Evolutionary conservation across 2,113 vertebrate species (phyloP).

Genomic region (Phaethornis superciliosus): DNA sequence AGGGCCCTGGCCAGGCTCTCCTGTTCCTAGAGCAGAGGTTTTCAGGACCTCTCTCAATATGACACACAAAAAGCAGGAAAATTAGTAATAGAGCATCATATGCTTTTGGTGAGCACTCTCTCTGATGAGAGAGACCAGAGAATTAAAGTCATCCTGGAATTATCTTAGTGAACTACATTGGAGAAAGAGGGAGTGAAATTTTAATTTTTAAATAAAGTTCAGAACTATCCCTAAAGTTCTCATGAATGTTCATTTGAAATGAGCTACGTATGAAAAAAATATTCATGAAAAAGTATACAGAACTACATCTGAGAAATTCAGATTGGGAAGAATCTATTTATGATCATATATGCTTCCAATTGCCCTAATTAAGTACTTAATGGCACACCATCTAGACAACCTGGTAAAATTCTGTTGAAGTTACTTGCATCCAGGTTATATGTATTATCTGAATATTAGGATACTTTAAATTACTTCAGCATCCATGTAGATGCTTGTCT

Average conservation of each 20-base stretch:
- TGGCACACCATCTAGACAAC: neutral
- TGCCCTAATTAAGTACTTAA: neutral
- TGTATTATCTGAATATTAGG: neutral
- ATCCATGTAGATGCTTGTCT: neutral
- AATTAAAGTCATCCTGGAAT: neutral
- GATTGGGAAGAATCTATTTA: neutral
- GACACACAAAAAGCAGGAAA: neutral
- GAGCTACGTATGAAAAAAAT: neutral
- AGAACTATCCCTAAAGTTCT: neutral
- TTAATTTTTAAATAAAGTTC: neutral
- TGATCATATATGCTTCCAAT: neutral
- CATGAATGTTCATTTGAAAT: neutral
- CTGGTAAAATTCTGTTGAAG: neutral
- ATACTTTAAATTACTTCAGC: neutral
- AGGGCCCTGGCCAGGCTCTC: neutral
- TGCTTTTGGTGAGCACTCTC: neutral
- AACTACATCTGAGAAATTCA: neutral
- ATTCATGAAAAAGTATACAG: neutral
- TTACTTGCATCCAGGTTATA: neutral
- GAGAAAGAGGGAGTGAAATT: neutral
- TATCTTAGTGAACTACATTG: neutral
- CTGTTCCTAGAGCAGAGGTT: neutral
- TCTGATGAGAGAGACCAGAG: neutral
- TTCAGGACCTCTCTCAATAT: rapidly evolving
- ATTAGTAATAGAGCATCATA: neutral